Evolutionary conservation across 2,888 invertebrate species (phyloP).

Genomic region (Notodonta ziczac): DNA sequence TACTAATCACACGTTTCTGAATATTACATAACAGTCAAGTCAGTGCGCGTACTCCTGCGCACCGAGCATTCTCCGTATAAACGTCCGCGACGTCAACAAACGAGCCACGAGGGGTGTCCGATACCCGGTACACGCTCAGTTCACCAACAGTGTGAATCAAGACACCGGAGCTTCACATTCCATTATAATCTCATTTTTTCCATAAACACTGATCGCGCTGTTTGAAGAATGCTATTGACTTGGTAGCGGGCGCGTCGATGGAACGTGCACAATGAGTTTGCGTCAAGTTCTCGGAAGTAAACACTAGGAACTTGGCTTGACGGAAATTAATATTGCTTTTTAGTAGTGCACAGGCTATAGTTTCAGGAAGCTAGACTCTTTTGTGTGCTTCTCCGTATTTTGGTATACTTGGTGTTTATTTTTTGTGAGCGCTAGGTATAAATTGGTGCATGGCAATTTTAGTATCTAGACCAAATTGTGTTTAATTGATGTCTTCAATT

Average conservation of each 20-base stretch:
- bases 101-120: constrained; percentile 1
- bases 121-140: background rate
- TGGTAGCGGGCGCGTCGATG: background rate
- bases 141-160: background rate
- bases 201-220: background rate
- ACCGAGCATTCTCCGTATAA: background rate
- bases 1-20: no score
- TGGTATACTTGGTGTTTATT: background rate
- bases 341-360: background rate
- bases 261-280: background rate
- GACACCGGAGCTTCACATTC: background rate
- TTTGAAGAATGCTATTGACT: background rate
- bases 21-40: no score
- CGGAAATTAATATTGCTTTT: constrained; percentile 4
- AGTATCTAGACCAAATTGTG: background rate
- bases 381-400: constrained; percentile 1
- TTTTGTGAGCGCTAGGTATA: background rate
- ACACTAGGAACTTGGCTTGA: constrained; percentile 1
- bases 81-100: background rate
- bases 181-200: background rate
- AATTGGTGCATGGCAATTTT: background rate
- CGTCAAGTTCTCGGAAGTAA: constrained; percentile 3
- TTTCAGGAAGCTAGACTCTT: constrained; percentile 6
- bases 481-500: background rate
- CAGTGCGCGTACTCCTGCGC: background rate